phyloP scores from a whole-genome alignment of 2,113 vertebrate species.

The Phocoena phocoena region DNA sequence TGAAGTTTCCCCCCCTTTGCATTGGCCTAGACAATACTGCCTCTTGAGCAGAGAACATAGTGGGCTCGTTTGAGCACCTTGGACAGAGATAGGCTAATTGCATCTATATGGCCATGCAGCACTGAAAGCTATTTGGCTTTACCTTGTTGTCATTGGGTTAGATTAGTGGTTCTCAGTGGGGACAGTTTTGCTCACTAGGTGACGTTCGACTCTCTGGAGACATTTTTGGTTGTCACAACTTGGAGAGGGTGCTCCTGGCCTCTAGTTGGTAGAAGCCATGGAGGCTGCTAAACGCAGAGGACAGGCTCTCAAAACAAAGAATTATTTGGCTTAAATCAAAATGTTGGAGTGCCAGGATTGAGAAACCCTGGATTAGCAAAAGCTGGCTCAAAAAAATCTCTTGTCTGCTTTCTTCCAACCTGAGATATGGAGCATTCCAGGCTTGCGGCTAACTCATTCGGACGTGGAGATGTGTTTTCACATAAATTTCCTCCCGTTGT shows the following conservation, averaged over 20 bases:
- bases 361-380: not conserved
- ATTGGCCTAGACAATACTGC: not conserved
- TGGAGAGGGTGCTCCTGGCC: not conserved
- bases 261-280: not conserved
- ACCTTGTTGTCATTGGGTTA: not conserved
- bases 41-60: not conserved
- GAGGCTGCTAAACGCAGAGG: not conserved
- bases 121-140: not conserved
- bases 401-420: not conserved
- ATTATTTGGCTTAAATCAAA: not conserved
- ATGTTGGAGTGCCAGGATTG: not conserved
- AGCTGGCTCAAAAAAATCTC: not conserved
- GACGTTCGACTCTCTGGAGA: not conserved
- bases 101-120: not conserved
- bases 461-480: not conserved
- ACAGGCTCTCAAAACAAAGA: not conserved
- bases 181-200: not conserved
- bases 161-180: not conserved
- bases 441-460: not conserved
- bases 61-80: not conserved
- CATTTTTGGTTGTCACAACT: not conserved
- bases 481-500: not conserved
- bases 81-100: not conserved
- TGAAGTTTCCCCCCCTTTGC: fast-evolving
- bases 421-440: not conserved